Evolutionary conservation across 2,113 vertebrate genomes (phyloP).

Genomic region (Rhinoptilus africanus): DNA sequence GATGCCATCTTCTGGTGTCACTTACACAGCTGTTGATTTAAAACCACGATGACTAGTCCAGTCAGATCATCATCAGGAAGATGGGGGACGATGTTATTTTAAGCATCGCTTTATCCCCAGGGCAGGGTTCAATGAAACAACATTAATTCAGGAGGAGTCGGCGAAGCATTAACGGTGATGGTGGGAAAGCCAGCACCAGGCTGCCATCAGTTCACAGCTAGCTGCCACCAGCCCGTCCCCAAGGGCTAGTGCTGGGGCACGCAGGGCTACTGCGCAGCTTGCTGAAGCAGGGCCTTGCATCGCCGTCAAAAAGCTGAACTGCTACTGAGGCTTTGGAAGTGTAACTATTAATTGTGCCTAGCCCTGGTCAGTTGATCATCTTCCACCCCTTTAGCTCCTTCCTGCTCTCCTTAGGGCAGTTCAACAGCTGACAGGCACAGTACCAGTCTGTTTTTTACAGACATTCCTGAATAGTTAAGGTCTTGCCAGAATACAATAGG

Average conservation of each 20-base stretch:
- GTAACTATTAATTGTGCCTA: not conserved
- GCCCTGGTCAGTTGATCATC: not conserved
- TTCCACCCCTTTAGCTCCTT: not conserved
- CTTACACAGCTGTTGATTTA: not conserved
- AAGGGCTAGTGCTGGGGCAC: rapidly evolving
- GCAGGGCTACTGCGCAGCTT: rapidly evolving
- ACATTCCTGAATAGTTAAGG: rapidly evolving
- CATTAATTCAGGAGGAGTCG: not conserved
- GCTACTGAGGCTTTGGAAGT: not conserved
- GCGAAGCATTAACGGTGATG: not conserved
- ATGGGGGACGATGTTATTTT: not conserved
- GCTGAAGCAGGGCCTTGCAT: not conserved
- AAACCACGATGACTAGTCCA: not conserved
- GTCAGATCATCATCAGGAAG: not conserved
- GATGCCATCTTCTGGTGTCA: conserved; percentile 47
- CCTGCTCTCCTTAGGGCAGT: not conserved
- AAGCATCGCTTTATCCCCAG: not conserved
- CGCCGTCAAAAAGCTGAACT: rapidly evolving
- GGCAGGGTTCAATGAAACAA: not conserved
- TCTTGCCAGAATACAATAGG: rapidly evolving
- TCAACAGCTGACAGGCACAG: not conserved
- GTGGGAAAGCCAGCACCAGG: not conserved
- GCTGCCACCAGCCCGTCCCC: not conserved
- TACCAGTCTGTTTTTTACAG: rapidly evolving
- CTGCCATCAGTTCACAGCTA: not conserved